Evolutionary conservation across 2,113 vertebrate species (phyloP).

Genomic region (Pelvicachromis taeniatus): DNA sequence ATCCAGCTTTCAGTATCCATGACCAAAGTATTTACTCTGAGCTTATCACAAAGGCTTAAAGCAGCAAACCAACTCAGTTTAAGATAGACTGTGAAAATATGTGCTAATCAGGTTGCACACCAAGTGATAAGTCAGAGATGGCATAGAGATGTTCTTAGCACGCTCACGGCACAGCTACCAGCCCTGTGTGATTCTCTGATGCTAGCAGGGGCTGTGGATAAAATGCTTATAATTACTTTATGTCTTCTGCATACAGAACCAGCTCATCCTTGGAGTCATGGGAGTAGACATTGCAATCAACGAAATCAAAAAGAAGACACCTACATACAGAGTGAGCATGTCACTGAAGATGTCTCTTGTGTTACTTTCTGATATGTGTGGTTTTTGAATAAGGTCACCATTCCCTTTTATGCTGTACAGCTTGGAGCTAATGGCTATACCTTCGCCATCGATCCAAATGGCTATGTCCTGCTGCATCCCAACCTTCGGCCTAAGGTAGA

Average conservation of each 20-base stretch:
- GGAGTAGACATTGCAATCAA: slow-evolving; percentile 93
- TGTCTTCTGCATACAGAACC: slow-evolving; percentile 78
- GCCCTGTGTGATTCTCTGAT: not conserved
- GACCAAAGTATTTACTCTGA: slow-evolving; percentile 40
- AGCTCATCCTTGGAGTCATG: slow-evolving; percentile 97
- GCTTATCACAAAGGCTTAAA: slow-evolving; percentile 37
- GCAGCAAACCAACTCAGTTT: slow-evolving; percentile 14
- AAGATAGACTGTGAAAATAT: slow-evolving; percentile 14
- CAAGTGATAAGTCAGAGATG: slow-evolving; percentile 15
- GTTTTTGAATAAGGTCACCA: not conserved
- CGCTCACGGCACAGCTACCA: not conserved
- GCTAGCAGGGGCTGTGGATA: not conserved
- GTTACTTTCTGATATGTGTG: not conserved
- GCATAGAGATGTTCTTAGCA: not conserved
- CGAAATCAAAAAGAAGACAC: slow-evolving; percentile 95
- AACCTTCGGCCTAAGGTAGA: slow-evolving; percentile 94
- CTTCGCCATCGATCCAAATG: slow-evolving; percentile 96
- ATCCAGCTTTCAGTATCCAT: slow-evolving; percentile 23
- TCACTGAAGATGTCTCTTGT: not conserved
- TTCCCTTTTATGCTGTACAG: slow-evolving; percentile 63
- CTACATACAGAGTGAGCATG: slow-evolving; percentile 86
- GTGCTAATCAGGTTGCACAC: slow-evolving; percentile 33
- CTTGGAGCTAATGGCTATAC: slow-evolving; percentile 97
- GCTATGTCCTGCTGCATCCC: slow-evolving; percentile 94
- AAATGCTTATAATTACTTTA: not conserved